Evolutionary conservation across 2,888 invertebrate species (phyloP).

Genomic region (Apodemia duryi): DNA sequence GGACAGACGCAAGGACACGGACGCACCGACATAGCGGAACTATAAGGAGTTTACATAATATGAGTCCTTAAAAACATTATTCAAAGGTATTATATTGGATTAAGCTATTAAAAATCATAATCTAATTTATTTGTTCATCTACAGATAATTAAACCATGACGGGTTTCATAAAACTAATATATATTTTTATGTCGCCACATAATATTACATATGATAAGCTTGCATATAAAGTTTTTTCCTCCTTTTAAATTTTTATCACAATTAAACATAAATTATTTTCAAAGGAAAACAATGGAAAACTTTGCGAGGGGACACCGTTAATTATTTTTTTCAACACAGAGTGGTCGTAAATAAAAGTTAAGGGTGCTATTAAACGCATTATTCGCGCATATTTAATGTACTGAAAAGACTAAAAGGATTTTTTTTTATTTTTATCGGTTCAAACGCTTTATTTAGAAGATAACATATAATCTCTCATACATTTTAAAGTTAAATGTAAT

Average conservation of each 20-base stretch:
- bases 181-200: slow-evolving; percentile 36
- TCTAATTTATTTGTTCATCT: no score
- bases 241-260: slow-evolving; percentile 1
- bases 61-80: no score
- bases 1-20: no score
- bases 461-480: slow-evolving; percentile 59
- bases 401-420: slow-evolving; percentile 70
- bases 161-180: no score
- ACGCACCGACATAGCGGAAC: no score
- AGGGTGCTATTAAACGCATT: slow-evolving; percentile 78
- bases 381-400: slow-evolving; percentile 76
- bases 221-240: neutral
- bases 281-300: slow-evolving; percentile 60
- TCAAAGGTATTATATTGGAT: no score
- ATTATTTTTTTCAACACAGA: slow-evolving; percentile 66
- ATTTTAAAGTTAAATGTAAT: slow-evolving; percentile 46
- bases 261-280: slow-evolving; percentile 35
- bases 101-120: no score
- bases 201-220: no score
- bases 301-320: slow-evolving; percentile 60
- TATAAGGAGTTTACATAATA: no score
- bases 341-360: slow-evolving; percentile 71
- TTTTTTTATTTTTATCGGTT: slow-evolving; percentile 59
- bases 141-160: no score
- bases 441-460: slow-evolving; percentile 67